Evolutionary conservation across 1,140 invertebrate genomes (phyloP).

Genomic region (Meteorus sp.): DNA sequence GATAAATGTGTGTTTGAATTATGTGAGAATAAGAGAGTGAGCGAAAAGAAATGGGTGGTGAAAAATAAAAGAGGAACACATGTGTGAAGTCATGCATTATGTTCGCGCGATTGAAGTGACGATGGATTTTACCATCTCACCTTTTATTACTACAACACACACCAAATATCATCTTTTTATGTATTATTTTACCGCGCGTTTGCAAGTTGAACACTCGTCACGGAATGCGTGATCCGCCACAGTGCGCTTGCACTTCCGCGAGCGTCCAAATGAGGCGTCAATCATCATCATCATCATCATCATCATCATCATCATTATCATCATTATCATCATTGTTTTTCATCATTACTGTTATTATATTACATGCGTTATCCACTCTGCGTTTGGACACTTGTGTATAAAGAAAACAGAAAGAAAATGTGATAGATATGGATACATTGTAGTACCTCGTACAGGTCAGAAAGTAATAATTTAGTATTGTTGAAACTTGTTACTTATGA

Average conservation of each 20-base stretch:
- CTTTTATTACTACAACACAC: not conserved
- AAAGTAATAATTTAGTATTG: no score
- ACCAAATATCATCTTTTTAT: not conserved
- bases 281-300: conserved; percentile 8
- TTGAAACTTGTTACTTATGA: no score
- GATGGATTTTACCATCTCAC: not conserved
- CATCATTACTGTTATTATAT: not conserved
- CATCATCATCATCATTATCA: not conserved
- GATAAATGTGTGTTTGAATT: no score
- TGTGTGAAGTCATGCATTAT: conserved; percentile 20
- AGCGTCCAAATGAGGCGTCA: conserved; percentile 10
- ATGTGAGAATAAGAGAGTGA: no score
- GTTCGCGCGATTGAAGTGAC: not conserved
- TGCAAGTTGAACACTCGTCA: conserved; percentile 7
- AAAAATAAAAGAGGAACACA: conserved; percentile 27
- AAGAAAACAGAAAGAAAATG: not conserved
- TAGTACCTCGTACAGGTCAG: not conserved
- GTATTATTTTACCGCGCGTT: not conserved
- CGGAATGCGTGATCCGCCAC: conserved; percentile 11
- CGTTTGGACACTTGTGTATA: not conserved
- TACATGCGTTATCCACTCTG: not conserved
- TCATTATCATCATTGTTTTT: conserved; percentile 7
- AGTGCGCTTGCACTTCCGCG: conserved; percentile 12
- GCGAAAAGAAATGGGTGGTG: conserved; percentile 4
- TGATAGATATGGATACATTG: conserved; percentile 14